Conservation (phyloP, 2,113 vertebrate species). For the Diphyllodes magnificus region DNA sequence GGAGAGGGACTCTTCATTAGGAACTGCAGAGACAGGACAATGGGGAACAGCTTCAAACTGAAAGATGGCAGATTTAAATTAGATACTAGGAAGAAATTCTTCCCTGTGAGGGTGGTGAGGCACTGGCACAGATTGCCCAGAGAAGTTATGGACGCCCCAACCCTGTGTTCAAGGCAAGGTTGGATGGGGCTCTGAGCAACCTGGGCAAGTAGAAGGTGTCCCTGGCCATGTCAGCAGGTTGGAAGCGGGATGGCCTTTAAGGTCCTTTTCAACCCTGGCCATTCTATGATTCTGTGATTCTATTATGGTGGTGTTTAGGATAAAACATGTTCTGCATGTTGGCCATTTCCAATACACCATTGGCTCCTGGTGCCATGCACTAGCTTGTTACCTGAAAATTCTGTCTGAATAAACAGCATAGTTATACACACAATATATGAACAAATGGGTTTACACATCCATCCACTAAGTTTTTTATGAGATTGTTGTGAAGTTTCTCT, state of each 20-base stretch:
- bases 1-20: not conserved
- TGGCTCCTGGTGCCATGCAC: not conserved
- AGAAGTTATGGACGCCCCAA: not conserved
- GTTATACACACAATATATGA: not conserved
- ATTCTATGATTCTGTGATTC: not conserved
- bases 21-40: not conserved
- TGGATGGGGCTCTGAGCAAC: not conserved
- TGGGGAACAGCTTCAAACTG: not conserved
- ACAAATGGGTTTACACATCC: not conserved
- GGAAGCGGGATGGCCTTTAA: not conserved
- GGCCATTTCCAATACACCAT: not conserved
- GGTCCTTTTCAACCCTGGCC: not conserved
- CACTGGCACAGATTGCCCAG: not conserved
- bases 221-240: not conserved
- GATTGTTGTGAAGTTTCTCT: not conserved
- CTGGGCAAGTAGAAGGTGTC: not conserved
- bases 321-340: not conserved
- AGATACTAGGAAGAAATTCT: not conserved
- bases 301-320: not conserved
- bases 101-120: not conserved
- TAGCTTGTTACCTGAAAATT: not conserved
- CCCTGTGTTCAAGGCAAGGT: not conserved
- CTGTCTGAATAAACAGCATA: not conserved
- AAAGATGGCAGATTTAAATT: not conserved
- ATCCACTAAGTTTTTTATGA: not conserved